These are phyloP conservation scores for Balaeniceps rex DNA, from an alignment of 2,113 vertebrate species.

Conservation along the genomic window DNA sequence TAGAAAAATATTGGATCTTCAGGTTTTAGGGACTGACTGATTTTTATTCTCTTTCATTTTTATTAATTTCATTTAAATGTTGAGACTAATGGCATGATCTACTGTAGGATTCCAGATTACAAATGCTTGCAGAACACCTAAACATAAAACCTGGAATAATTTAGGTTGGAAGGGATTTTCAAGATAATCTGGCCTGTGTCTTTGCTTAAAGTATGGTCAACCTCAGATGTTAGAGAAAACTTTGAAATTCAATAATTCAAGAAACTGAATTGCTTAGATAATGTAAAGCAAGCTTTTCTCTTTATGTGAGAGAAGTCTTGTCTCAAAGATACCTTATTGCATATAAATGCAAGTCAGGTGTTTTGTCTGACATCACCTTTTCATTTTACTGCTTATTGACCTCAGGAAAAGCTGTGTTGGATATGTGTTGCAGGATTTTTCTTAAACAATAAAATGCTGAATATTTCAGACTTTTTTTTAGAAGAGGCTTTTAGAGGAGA, in stretches of 20 bases:
- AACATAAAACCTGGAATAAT: neutral
- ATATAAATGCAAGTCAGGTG: neutral
- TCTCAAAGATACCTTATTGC: neutral
- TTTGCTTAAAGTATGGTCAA: neutral
- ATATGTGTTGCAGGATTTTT: neutral
- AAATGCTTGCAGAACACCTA: neutral
- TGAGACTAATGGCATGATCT: fast-evolving
- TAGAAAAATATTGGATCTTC: neutral
- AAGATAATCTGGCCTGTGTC: neutral
- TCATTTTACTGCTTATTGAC: neutral
- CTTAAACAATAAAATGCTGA: neutral
- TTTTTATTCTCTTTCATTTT: neutral
- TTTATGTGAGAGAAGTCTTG: neutral
- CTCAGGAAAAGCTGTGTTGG: neutral
- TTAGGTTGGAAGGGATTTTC: neutral
- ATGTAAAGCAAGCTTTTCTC: neutral
- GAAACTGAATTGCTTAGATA: neutral
- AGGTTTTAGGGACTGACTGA: neutral
- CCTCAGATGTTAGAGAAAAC: neutral
- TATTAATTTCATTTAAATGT: neutral
- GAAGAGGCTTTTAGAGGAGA: neutral
- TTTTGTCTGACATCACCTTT: neutral
- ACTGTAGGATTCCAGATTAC: neutral
- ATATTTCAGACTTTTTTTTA: neutral
- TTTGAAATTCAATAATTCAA: neutral